phyloP scores from a whole-genome alignment of 2,113 vertebrate species.

The Spermophilus dauricus region DNA sequence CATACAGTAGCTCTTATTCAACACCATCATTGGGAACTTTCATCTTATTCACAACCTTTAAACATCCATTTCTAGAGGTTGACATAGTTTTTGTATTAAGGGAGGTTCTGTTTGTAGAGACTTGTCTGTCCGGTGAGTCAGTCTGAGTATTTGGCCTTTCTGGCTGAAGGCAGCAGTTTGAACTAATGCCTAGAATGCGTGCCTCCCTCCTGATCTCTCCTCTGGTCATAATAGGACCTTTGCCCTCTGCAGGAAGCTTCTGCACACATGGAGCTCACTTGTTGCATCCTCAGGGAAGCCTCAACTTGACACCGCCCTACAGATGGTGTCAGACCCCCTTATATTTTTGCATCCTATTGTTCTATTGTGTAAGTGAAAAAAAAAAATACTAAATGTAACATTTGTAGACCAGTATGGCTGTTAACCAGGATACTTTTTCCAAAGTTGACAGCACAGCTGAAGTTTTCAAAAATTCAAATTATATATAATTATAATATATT shows the following conservation, averaged over 20 bases:
- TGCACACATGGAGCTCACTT: rapidly evolving
- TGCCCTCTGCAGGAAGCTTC: neutral
- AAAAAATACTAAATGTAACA: constrained; percentile 80
- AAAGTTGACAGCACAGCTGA: constrained; percentile 92
- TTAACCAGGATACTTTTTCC: constrained; percentile 91
- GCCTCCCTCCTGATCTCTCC: neutral
- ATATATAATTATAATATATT: constrained; percentile 73
- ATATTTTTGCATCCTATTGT: neutral
- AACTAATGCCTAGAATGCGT: neutral
- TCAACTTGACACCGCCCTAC: neutral
- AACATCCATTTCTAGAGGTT: neutral
- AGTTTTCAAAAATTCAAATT: constrained; percentile 91
- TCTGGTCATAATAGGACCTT: neutral
- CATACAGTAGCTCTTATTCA: neutral
- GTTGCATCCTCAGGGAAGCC: neutral
- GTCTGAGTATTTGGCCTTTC: constrained; percentile 5
- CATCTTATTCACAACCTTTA: neutral
- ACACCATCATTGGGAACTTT: neutral
- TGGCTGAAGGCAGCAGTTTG: constrained; percentile 60
- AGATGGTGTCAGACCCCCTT: neutral
- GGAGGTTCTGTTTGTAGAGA: constrained; percentile 59
- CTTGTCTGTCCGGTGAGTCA: neutral
- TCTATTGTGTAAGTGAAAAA: too few species aligned
- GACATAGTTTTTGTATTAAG: neutral
- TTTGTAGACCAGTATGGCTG: constrained; percentile 93